phyloP scores from a whole-genome alignment of 2,797 vertebrate species.

The Arctocebus calabarensis region DNA sequence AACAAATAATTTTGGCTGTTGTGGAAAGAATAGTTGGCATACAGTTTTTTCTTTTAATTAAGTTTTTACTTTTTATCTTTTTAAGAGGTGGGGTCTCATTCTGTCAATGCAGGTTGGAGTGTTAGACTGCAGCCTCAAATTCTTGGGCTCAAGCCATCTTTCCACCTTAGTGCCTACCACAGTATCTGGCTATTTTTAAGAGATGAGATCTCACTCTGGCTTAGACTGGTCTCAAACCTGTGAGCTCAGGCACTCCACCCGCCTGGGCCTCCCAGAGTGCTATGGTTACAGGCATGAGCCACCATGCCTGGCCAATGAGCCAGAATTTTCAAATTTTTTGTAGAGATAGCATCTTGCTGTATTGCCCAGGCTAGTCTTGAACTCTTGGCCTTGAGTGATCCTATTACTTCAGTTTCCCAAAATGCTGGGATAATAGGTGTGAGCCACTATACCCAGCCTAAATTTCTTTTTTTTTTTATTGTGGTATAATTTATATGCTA shows the following conservation, averaged over 20 bases:
- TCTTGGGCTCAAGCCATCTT: neutral
- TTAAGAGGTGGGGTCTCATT: neutral
- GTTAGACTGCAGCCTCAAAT: neutral
- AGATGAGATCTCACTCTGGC: neutral
- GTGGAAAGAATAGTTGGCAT: neutral
- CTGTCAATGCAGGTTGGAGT: neutral
- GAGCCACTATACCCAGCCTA: neutral
- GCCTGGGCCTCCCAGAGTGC: too few species aligned
- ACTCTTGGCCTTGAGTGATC: neutral
- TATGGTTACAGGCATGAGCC: too few species aligned
- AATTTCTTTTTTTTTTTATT: neutral
- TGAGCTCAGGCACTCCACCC: too few species aligned
- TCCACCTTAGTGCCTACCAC: neutral
- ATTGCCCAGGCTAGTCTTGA: neutral
- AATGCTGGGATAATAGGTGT: neutral
- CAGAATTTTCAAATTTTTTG: neutral
- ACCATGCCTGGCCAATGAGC: too few species aligned
- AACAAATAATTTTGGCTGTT: neutral
- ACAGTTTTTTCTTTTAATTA: neutral
- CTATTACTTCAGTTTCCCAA: neutral
- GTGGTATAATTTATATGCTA: neutral
- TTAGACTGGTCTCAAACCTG: too few species aligned
- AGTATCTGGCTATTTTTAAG: neutral
- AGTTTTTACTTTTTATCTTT: neutral
- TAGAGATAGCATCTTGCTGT: neutral